Evolutionary conservation across 2,113 vertebrate species (phyloP).

Genomic region (Siniperca knerii): DNA sequence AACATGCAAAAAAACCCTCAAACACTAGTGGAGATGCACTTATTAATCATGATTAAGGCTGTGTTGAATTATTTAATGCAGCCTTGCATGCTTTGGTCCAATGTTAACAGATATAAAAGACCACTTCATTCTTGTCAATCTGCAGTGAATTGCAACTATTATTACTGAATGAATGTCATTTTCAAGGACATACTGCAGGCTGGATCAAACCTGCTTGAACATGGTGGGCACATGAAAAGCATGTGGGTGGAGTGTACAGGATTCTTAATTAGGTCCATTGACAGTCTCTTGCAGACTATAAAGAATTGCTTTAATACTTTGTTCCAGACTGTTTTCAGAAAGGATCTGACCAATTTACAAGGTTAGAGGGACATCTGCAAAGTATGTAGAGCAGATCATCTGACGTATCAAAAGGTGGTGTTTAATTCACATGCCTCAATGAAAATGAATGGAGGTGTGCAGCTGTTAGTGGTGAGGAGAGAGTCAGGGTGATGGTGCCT

Average conservation of each 20-base stretch:
- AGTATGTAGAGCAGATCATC: background rate
- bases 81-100: slow-evolving; percentile 4
- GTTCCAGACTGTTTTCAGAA: slow-evolving; percentile 24
- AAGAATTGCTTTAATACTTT: slow-evolving; percentile 13
- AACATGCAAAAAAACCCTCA: background rate
- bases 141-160: slow-evolving; percentile 23
- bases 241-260: slow-evolving; percentile 34
- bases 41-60: slow-evolving; percentile 20
- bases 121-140: slow-evolving; percentile 28
- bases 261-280: slow-evolving; percentile 28
- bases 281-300: slow-evolving; percentile 9
- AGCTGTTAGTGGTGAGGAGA: background rate
- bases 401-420: background rate
- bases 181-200: slow-evolving; percentile 34
- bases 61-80: slow-evolving; percentile 23
- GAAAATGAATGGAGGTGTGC: background rate
- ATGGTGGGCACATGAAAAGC: slow-evolving; percentile 39
- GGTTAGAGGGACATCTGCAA: background rate
- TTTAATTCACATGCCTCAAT: slow-evolving; percentile 1
- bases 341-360: slow-evolving; percentile 3
- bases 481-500: background rate
- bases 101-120: slow-evolving; percentile 24
- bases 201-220: slow-evolving; percentile 28
- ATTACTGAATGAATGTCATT: slow-evolving; percentile 32
- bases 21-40: background rate